phyloP scores from a whole-genome alignment of 2,797 vertebrate species.

The Betta splendens region DNA sequence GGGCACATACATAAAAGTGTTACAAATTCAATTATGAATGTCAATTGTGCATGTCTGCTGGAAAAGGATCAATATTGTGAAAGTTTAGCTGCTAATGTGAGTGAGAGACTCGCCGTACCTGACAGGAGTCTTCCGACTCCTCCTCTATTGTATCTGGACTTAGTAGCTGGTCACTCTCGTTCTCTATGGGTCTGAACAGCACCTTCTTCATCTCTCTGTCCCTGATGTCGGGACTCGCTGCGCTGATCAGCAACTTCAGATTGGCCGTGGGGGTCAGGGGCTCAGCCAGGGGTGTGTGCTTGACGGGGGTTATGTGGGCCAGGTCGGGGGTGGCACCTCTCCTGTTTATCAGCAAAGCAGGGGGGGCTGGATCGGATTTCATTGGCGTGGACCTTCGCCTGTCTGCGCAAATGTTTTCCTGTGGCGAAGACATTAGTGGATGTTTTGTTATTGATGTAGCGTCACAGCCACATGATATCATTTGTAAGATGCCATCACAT shows the following conservation, averaged over 20 bases:
- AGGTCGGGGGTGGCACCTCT: constrained; percentile 81
- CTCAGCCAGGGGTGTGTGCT: constrained; percentile 74
- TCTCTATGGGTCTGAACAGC: constrained; percentile 91
- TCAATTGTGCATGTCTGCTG: constrained; percentile 4
- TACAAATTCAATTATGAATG: too few relatives aligned
- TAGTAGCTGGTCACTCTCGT: constrained; percentile 74
- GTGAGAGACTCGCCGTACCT: too few relatives aligned
- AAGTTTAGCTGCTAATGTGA: constrained; percentile 7
- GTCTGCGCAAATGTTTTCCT: constrained; percentile 92
- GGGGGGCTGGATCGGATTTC: constrained; percentile 75
- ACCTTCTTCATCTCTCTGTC: constrained; percentile 93
- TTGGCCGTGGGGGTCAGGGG: constrained; percentile 94
- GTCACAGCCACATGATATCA: background rate
- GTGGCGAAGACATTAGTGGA: constrained; percentile 30
- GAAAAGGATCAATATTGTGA: constrained; percentile 5
- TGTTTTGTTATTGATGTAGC: background rate
- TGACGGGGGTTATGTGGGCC: constrained; percentile 88
- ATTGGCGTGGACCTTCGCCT: constrained; percentile 83
- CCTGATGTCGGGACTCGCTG: constrained; percentile 92
- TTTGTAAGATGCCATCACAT: background rate
- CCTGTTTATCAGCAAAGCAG: constrained; percentile 76
- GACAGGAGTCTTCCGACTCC: constrained; percentile 68
- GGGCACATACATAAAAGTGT: background rate
- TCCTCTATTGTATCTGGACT: constrained; percentile 74
- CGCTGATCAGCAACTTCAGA: constrained; percentile 93